Conservation (phyloP, 2,113 vertebrate species). For the Pampusana beccarii region DNA sequence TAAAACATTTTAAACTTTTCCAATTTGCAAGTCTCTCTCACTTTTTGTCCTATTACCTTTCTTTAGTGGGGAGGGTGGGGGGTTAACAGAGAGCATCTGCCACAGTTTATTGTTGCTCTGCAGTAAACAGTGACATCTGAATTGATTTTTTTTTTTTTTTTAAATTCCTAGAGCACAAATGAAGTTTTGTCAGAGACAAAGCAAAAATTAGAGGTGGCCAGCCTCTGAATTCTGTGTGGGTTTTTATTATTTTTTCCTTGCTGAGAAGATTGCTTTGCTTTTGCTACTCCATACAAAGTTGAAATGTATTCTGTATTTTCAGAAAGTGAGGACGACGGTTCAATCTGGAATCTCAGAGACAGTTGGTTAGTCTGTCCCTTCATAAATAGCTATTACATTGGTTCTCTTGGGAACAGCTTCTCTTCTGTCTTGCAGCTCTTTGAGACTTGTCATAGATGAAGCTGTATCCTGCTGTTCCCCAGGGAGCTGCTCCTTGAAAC, state of each 20-base stretch:
- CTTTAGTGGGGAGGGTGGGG: too few species aligned
- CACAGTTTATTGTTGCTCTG: too few species aligned
- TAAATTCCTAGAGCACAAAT: not conserved
- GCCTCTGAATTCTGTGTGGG: not conserved
- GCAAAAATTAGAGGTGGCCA: not conserved
- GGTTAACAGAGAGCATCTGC: too few species aligned
- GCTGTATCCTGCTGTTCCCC: fast-evolving
- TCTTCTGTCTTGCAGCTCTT: not conserved
- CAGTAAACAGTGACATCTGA: too few species aligned
- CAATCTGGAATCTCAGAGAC: too few species aligned
- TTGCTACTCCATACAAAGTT: not conserved
- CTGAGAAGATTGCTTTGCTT: not conserved
- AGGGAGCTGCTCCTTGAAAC: too few species aligned
- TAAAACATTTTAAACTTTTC: too few species aligned
- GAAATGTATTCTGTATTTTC: not conserved
- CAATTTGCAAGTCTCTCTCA: too few species aligned
- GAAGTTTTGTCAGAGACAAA: not conserved
- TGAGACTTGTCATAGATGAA: fast-evolving
- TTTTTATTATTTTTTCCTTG: not conserved
- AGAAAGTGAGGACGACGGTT: not conserved
- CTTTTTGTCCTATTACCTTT: too few species aligned
- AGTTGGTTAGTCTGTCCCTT: not conserved
- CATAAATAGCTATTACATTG: fast-evolving
- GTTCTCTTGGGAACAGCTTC: fast-evolving
- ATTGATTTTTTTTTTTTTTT: not conserved